Evolutionary conservation across 2,797 vertebrate genomes (phyloP), one percentile per base, ranked within the genome.

Genomic region (Amblyopsis hoosieri): DNA sequence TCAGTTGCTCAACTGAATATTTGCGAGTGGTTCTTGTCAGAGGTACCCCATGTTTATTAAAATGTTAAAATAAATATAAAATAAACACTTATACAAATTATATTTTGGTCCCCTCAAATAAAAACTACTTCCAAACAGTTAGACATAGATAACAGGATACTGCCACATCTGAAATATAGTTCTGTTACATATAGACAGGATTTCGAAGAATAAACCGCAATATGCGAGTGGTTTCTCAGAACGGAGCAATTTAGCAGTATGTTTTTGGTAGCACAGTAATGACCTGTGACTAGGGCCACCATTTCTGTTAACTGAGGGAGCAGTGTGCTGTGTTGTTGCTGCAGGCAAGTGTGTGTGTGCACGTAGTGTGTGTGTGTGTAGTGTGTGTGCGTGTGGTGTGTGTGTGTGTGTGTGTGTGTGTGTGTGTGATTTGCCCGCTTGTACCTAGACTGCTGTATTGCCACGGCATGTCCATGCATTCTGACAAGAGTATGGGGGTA

Each of bases 221-320:
- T 37, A 9, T 37, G 8, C 7, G 33, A 9, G 33, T 37, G 7
- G 33, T 37, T 37, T 37, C 33, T n/a, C 46, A 48, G 46, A 48
- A 48, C 46, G 13, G 11, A n/a, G 46, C 11, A 48, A 48, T 60
- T 57, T 37, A 65, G 56, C 14, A 12, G 72, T 33, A 23, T 46
- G 0, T 45, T 70, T 76, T 54, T 81, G 57, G 76, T 77, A 83
- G 76, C 17, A 15, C 23, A 29, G 23, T 29, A 29, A 37, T 50
- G 42, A 42, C 57, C 65, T 33, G 8, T 78, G 67, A 57, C 1
- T 4, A 2, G 15, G 19, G 54, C 64, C 68, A 55, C 14, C 79
- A 10, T 82, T 75, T 69, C 29, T 70, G 57, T 76, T 74, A 82
- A 70, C 82, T 87, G 77, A 78, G 60, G 70, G 80, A 79, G 82